phyloP scores from a whole-genome alignment of 2,888 invertebrate genomes.

The Tipula vernalis region DNA sequence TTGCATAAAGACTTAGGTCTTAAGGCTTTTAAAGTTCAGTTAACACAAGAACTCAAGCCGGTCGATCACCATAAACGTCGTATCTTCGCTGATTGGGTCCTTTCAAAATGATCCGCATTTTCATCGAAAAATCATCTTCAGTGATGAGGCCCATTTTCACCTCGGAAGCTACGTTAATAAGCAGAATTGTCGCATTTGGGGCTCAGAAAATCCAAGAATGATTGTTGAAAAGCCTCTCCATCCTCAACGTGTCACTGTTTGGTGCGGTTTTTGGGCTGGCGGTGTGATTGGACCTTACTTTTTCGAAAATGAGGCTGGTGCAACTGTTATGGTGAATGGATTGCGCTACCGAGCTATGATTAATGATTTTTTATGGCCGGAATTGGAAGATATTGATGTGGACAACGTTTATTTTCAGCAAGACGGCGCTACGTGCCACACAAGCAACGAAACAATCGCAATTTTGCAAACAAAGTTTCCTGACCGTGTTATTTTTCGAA shows the following conservation, averaged over 20 bases:
- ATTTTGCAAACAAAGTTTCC: not conserved
- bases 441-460: not conserved
- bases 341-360: not conserved
- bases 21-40: too few relatives aligned
- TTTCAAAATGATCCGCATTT: too few relatives aligned
- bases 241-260: slow-evolving; percentile 8
- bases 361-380: not conserved
- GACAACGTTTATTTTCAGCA: not conserved
- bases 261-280: slow-evolving; percentile 12
- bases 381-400: not conserved
- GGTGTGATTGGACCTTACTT: slow-evolving; percentile 7
- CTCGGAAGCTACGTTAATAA: not conserved
- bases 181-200: not conserved
- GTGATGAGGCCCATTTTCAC: not conserved
- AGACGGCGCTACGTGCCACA: slow-evolving; percentile 8
- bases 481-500: not conserved
- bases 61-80: too few relatives aligned
- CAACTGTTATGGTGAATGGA: slow-evolving; percentile 6
- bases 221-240: slow-evolving; percentile 10
- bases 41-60: too few relatives aligned
- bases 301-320: slow-evolving; percentile 1
- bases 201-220: slow-evolving; percentile 6
- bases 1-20: too few relatives aligned
- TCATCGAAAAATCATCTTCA: not conserved
- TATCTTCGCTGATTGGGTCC: too few relatives aligned